phyloP scores from a whole-genome alignment of 2,888 invertebrate species.

The Acanthosepion lycidas region DNA sequence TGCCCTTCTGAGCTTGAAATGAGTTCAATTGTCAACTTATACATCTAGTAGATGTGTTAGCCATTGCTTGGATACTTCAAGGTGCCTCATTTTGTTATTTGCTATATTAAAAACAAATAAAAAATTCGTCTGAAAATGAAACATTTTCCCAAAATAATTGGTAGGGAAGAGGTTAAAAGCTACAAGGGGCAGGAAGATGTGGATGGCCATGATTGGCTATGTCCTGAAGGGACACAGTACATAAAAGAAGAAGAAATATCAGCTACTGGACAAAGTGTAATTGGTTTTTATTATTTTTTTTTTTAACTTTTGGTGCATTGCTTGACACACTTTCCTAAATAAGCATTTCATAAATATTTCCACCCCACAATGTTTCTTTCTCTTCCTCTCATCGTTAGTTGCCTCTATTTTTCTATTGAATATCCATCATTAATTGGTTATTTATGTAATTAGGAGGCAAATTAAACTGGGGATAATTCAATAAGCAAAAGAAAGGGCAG shows the following conservation, averaged over 20 bases:
- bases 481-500: constrained; percentile 33
- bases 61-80: too few relatives aligned
- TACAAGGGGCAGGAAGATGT: too few relatives aligned
- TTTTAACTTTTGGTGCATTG: neutral
- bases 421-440: constrained; percentile 23
- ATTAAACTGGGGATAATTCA: constrained; percentile 22
- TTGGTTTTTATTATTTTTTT: neutral
- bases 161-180: too few relatives aligned
- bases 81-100: too few relatives aligned
- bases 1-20: too few relatives aligned
- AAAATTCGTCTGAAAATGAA: too few relatives aligned
- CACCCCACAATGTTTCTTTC: neutral
- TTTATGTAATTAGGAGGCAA: neutral
- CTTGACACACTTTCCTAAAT: constrained; percentile 12
- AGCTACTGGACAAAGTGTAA: neutral
- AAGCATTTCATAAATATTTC: constrained; percentile 23
- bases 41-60: too few relatives aligned
- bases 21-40: too few relatives aligned
- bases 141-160: too few relatives aligned
- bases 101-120: too few relatives aligned
- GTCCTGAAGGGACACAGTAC: too few relatives aligned
- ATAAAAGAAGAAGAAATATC: neutral
- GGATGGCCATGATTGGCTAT: too few relatives aligned
- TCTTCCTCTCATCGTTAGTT: neutral
- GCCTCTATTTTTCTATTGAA: neutral